Evolutionary conservation across 2,113 vertebrate species (phyloP).

Genomic region (Lycaon pictus): DNA sequence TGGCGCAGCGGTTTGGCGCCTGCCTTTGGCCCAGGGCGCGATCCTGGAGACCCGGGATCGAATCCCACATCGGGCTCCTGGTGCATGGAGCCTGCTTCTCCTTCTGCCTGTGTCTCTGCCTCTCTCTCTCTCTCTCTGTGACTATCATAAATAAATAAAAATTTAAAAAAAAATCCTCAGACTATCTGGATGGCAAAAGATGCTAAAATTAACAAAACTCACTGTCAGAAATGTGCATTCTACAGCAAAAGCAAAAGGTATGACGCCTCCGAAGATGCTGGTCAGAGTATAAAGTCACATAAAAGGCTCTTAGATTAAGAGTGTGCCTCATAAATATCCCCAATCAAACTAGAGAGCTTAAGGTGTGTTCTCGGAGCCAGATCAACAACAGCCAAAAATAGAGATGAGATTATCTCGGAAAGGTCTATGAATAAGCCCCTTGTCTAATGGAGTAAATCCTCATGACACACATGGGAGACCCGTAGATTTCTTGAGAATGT

Average conservation of each 20-base stretch:
- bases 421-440: background rate
- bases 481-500: background rate
- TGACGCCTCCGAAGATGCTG: background rate
- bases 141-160: too few relatives aligned
- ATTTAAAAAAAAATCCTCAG: background rate
- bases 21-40: too few relatives aligned
- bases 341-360: background rate
- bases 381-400: background rate
- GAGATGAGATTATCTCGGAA: background rate
- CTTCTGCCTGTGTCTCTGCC: too few relatives aligned
- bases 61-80: too few relatives aligned
- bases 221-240: background rate
- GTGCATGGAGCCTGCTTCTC: too few relatives aligned
- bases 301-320: background rate
- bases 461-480: background rate
- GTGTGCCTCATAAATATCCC: background rate
- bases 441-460: background rate
- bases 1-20: too few relatives aligned
- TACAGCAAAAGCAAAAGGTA: background rate
- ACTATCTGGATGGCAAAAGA: background rate
- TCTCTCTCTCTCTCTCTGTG: too few relatives aligned
- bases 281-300: background rate
- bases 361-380: background rate
- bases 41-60: too few relatives aligned
- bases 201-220: background rate